Conservation (phyloP, 2,888 invertebrate genomes). For the Entomobrya proxima region DNA sequence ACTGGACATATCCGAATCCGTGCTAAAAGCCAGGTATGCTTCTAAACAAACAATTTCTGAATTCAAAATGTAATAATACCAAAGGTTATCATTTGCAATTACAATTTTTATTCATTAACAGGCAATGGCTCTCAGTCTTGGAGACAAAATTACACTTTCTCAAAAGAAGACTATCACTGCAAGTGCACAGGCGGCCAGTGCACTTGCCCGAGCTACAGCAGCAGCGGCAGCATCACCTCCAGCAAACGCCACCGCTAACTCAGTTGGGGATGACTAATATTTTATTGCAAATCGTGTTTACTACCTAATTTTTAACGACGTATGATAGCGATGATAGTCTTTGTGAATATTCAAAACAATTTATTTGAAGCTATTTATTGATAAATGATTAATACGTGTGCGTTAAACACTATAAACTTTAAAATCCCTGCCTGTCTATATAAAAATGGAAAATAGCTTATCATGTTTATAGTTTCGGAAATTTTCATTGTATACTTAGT, state of each 20-base stretch:
- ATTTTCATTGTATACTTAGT: too few relatives aligned
- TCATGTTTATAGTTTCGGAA: too few relatives aligned
- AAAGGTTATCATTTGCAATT: not conserved
- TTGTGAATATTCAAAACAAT: too few relatives aligned
- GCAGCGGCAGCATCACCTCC: slow-evolving; percentile 1
- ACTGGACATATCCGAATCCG: slow-evolving; percentile 98
- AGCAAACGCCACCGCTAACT: not conserved
- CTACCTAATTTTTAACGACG: too few relatives aligned
- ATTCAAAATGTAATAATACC: not conserved
- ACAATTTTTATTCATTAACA: slow-evolving; percentile 78
- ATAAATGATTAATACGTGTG: too few relatives aligned
- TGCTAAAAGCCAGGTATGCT: slow-evolving; percentile 94
- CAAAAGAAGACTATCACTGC: slow-evolving; percentile 82
- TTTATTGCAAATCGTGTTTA: too few relatives aligned
- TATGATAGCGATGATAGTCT: too few relatives aligned
- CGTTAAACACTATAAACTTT: too few relatives aligned
- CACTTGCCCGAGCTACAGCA: not conserved
- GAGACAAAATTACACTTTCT: slow-evolving; percentile 97
- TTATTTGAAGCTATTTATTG: too few relatives aligned
- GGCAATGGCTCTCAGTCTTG: slow-evolving; percentile 99
- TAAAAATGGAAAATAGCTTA: too few relatives aligned
- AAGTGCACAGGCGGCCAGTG: slow-evolving; percentile 4
- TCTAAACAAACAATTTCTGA: not conserved
- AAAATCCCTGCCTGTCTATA: too few relatives aligned
- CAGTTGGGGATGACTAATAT: not conserved